phyloP scores from a whole-genome alignment of 1,140 invertebrate species.

The Diplogasteroides magnus region DNA sequence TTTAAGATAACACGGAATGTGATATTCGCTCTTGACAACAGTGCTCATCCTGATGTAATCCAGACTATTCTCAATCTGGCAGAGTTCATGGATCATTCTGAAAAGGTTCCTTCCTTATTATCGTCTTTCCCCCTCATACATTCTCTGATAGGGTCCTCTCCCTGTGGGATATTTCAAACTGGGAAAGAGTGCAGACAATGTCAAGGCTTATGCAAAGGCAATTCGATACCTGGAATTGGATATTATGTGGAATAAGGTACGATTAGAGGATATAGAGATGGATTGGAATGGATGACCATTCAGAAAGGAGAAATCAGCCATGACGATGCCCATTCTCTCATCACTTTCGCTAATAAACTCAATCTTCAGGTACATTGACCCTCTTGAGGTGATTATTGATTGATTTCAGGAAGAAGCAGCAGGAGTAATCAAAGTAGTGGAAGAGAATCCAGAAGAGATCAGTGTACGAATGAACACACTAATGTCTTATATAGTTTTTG shows the following conservation, averaged over 20 bases:
- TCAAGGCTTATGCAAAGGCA: constrained; percentile 84
- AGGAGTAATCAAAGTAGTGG: constrained; percentile 81
- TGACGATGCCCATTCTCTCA: not conserved
- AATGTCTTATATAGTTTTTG: too few species aligned
- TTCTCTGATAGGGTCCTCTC: constrained; percentile 69
- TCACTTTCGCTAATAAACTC: constrained; percentile 91
- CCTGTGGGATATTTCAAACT: constrained; percentile 78
- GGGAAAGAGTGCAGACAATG: constrained; percentile 62
- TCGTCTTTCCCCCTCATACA: constrained; percentile 1
- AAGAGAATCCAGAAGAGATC: constrained; percentile 61
- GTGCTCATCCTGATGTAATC: constrained; percentile 90
- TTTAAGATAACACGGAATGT: not conserved
- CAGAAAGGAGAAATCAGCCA: not conserved
- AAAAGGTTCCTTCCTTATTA: constrained; percentile 64
- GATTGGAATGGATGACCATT: not conserved
- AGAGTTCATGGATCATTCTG: constrained; percentile 99
- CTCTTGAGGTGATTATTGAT: too few species aligned
- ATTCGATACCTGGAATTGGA: constrained; percentile 97
- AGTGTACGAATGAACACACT: constrained; percentile 32
- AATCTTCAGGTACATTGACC: constrained; percentile 70
- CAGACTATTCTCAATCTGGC: constrained; percentile 94
- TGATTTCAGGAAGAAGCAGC: constrained; percentile 74
- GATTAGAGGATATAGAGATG: not conserved
- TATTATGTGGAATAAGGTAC: constrained; percentile 65
- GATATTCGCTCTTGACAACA: constrained; percentile 75